phyloP scores from a whole-genome alignment of 2,797 vertebrate genomes.

The Lithobates pipiens region DNA sequence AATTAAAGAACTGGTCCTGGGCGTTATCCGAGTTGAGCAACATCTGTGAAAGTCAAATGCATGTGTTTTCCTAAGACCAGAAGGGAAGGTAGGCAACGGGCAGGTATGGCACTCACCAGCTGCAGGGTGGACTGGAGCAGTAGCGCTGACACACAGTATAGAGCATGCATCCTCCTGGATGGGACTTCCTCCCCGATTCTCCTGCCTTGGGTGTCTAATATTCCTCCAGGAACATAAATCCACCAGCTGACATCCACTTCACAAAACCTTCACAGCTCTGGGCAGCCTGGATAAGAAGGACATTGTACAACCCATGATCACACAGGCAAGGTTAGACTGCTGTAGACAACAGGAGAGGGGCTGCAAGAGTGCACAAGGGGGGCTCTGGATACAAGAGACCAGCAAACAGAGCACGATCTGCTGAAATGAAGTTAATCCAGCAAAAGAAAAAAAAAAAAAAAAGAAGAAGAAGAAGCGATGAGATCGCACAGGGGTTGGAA shows the following conservation, averaged over 20 bases:
- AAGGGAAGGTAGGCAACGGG: neutral
- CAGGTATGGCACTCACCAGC: conserved; percentile 85
- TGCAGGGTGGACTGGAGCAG: conserved; percentile 87
- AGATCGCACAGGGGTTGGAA: conserved; percentile 73
- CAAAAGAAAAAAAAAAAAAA: conserved; percentile 35
- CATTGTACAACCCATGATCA: conserved; percentile 88
- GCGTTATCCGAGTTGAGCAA: neutral
- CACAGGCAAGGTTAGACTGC: conserved; percentile 77
- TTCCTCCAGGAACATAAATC: conserved; percentile 93
- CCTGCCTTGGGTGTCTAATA: conserved; percentile 78
- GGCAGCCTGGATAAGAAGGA: conserved; percentile 85
- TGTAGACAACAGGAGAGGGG: conserved; percentile 66
- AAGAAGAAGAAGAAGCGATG: conserved; percentile 64
- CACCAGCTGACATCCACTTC: conserved; percentile 85
- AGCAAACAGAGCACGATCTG: conserved; percentile 60
- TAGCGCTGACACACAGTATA: conserved; percentile 89
- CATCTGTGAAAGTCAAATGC: neutral
- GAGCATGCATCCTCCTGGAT: conserved; percentile 92
- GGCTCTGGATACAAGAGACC: conserved; percentile 57
- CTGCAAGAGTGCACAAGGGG: conserved; percentile 58
- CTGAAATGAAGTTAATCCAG: conserved; percentile 83
- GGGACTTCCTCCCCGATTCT: conserved; percentile 87
- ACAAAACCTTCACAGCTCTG: conserved; percentile 81
- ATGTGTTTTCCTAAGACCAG: neutral
- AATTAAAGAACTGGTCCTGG: neutral